Base-by-base conservation (phyloP, 2,888 invertebrate genomes). In the Ectropis crepuscularia region DNA sequence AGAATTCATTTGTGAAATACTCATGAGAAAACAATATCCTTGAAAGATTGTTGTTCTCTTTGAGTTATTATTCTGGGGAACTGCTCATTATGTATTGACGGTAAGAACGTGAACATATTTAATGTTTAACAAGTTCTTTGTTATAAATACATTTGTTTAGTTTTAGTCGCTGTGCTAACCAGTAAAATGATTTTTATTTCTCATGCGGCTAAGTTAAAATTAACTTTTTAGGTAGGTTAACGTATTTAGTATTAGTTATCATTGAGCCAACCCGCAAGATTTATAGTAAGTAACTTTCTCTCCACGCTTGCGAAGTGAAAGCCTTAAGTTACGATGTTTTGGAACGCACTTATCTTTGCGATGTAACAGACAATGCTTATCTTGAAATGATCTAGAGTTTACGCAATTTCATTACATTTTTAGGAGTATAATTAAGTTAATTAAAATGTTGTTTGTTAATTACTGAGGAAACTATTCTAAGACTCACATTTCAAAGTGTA, bases 201-300 rank as follows among this genome's bases (percentile, higher is more conserved):
- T 46, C 5, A 10, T n/a, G 5, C 10, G 5, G n/a, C n/a, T 42
- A 57, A 42, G 62, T 10, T 11, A n/a, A 43, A 45, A 42, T 43
- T 41, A 16, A 57, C 45, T 57, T 60, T 10, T 41, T 9, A 9
- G 9, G 7, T 9, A 11, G 8, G 9, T 45, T 67, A 69, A 63
- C 41, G 58, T 63, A 68, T 70, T 66, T 69, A 65, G 57, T 67
- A 36, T 61, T 63, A 53, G 66, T 67, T 68, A 63, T 53, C 62
- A 47, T 60, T 65, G 69, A 68, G 68, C 60, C 65, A 53, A 64
- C 53, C 61, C 61, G 48, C 48, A 58, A 68, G 70, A 69, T 73
- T 74, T 71, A 71, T 68, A 57, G 65, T 68, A 68, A 58, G 62
- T 63, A 53, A 74, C 79, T 80, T 78, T 80, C 79, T 74, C 78